Evolutionary conservation across 2,113 vertebrate genomes (phyloP).

Genomic region (Aspiorhynchus laticeps): DNA sequence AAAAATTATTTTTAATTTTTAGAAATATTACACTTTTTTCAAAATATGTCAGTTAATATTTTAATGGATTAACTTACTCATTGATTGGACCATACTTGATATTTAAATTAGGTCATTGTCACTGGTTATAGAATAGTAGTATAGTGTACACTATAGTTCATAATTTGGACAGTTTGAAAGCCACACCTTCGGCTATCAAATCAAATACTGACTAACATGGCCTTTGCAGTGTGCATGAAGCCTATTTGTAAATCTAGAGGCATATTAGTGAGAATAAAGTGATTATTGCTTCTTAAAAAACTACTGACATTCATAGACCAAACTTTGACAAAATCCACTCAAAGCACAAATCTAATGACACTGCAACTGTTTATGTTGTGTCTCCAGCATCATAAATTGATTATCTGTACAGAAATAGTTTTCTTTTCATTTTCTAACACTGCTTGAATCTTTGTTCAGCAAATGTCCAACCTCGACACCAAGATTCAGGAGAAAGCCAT

Average conservation of each 20-base stretch:
- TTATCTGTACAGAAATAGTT: background rate
- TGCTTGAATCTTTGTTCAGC: constrained; percentile 75
- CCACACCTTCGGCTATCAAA: background rate
- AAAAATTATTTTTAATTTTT: background rate
- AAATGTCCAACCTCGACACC: constrained; percentile 98
- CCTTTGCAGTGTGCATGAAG: background rate
- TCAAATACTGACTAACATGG: background rate
- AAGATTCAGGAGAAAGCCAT: constrained; percentile 99
- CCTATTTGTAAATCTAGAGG: background rate
- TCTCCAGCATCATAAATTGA: background rate
- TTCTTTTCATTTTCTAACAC: background rate
- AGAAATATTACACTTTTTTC: background rate
- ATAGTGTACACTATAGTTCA: background rate
- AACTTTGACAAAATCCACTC: background rate
- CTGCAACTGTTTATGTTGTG: background rate
- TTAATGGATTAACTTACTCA: background rate
- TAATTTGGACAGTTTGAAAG: background rate
- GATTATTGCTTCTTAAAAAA: background rate
- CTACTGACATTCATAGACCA: background rate
- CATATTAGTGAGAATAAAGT: background rate
- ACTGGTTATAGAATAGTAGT: background rate
- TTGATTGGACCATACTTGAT: background rate
- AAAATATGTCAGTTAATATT: background rate
- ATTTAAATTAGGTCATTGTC: background rate
- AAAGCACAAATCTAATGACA: background rate